phyloP scores from a whole-genome alignment of 1,140 invertebrate species.

The Scaptodrosophila lebanonensis region DNA sequence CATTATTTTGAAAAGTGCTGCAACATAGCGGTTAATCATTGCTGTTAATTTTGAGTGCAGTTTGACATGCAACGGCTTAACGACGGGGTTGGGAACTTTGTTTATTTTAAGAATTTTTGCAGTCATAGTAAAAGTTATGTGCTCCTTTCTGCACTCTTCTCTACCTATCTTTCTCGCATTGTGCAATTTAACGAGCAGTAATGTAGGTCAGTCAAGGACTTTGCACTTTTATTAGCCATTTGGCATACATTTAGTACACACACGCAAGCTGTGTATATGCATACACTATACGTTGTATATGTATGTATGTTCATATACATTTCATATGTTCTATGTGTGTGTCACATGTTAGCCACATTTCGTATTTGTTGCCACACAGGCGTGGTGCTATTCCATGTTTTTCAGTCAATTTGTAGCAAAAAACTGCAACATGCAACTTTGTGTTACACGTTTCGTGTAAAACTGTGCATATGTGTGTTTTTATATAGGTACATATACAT shows the following conservation, averaged over 20 bases:
- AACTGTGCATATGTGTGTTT: too few species aligned
- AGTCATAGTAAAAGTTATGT: not conserved
- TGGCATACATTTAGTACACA: slow-evolving; percentile 47
- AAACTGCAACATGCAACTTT: slow-evolving; percentile 9
- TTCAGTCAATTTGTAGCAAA: slow-evolving; percentile 1
- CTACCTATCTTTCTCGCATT: slow-evolving; percentile 20
- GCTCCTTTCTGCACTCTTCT: slow-evolving; percentile 6
- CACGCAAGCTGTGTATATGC: slow-evolving; percentile 29
- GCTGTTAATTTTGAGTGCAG: slow-evolving; percentile 33
- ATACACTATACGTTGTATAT: not conserved
- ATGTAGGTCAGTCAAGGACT: slow-evolving; percentile 64
- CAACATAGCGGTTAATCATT: slow-evolving; percentile 20
- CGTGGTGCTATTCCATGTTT: slow-evolving; percentile 32
- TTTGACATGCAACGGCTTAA: slow-evolving; percentile 21
- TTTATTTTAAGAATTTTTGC: too few species aligned
- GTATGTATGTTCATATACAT: slow-evolving; percentile 12
- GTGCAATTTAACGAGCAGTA: slow-evolving; percentile 1
- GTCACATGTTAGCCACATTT: not conserved
- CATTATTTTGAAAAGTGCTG: too few species aligned
- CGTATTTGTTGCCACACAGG: slow-evolving; percentile 4
- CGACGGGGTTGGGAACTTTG: not conserved
- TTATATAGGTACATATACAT: too few species aligned
- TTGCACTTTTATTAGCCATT: slow-evolving; percentile 50
- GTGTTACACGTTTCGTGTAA: too few species aligned
- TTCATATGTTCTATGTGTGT: not conserved